Evolutionary conservation across 53 echinoderm and acorn worm genomes (phyloP).

Genomic region (Actinopyga echinites): DNA sequence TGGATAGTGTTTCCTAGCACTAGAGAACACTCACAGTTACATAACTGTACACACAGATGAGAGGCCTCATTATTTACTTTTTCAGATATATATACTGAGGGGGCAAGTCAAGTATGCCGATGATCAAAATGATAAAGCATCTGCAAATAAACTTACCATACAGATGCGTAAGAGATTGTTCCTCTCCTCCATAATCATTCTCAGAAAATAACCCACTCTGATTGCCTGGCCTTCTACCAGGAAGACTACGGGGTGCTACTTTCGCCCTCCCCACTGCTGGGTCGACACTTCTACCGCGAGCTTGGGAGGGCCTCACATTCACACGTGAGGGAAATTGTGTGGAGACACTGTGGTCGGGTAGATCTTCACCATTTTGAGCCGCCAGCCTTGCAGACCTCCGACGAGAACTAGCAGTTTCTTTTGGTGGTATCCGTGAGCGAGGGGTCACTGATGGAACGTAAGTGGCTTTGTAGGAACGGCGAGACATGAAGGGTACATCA

Average conservation of each 20-base stretch:
- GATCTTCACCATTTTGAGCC: neutral
- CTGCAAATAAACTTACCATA: constrained; percentile 34
- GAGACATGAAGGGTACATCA: constrained; percentile 25
- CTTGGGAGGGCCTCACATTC: neutral
- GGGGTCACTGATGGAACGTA: constrained; percentile 12
- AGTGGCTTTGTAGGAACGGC: neutral
- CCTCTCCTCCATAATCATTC: constrained; percentile 14
- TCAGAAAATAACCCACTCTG: constrained; percentile 4
- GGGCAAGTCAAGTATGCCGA: no score
- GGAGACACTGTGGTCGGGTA: neutral
- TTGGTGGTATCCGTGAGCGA: neutral
- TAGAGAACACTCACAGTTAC: no score
- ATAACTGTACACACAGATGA: no score
- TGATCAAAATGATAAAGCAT: no score
- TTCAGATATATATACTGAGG: no score
- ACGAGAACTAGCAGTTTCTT: neutral
- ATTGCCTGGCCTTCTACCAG: neutral
- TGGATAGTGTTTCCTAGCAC: no score
- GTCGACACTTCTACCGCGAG: constrained; percentile 4
- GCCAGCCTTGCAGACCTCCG: constrained; percentile 20
- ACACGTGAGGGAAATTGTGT: constrained; percentile 25
- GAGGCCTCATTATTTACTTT: no score
- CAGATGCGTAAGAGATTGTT: constrained; percentile 57
- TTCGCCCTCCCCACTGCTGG: constrained; percentile 13
- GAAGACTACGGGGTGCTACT: neutral